Percentiles rank a stretch among this genome's conserved stretches.
These are phyloP conservation scores for Caranx melampygus DNA, from an alignment of 2,113 vertebrate species.

Conservation along the genomic window DNA sequence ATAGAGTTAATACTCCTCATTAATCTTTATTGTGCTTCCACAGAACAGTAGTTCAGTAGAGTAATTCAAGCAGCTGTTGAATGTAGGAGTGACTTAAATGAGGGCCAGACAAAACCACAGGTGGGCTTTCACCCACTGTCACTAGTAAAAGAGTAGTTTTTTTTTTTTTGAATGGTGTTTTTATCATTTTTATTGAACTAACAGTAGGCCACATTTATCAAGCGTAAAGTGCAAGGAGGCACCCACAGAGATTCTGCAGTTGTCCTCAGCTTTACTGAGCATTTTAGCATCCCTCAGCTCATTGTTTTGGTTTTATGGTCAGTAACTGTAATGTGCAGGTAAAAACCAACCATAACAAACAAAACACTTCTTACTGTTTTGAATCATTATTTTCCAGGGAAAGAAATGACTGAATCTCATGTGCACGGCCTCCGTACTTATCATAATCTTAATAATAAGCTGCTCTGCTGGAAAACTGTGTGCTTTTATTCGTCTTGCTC, in stretches of 20 bases:
- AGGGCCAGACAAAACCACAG: slow-evolving; percentile 2
- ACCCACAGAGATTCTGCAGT: background rate
- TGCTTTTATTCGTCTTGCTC: background rate
- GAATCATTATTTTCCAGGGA: background rate
- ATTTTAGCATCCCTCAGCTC: background rate
- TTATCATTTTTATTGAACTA: slow-evolving; percentile 4
- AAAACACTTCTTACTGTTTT: too few species aligned
- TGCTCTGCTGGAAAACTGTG: background rate
- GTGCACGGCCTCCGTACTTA: too few species aligned
- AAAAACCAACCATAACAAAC: too few species aligned
- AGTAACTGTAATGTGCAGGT: background rate
- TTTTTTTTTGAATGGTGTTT: too few species aligned
- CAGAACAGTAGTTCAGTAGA: slow-evolving; percentile 21
- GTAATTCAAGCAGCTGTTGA: slow-evolving; percentile 32
- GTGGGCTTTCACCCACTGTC: background rate
- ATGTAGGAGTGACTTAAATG: slow-evolving; percentile 2
- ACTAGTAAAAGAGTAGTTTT: background rate
- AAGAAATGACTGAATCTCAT: too few species aligned
- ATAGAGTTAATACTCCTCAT: slow-evolving; percentile 60
- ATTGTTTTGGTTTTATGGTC: slow-evolving; percentile 1
- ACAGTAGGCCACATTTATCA: background rate
- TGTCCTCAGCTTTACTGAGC: background rate
- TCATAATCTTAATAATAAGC: background rate
- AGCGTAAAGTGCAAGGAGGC: background rate
- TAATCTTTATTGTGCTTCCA: slow-evolving; percentile 60